Base-by-base conservation (phyloP, 2,888 invertebrate genomes). In the Hypolimnas misippus region DNA sequence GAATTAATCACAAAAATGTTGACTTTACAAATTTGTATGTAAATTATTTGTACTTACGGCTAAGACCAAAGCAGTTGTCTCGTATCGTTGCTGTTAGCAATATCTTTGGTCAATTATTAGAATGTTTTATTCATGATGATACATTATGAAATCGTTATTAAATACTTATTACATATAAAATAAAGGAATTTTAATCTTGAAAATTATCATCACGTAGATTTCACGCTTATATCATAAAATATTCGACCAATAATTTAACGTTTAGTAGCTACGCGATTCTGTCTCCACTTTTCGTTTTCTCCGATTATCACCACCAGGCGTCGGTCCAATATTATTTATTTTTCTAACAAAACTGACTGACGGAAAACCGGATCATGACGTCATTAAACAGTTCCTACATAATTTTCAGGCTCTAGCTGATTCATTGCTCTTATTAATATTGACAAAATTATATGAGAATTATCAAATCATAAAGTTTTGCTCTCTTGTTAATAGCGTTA, bases 71-170 rank as follows among this genome's bases (percentile, higher is more conserved):
- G 88, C 82, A 77, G 79, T 86, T 83, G 78, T 86, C 79, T 73
- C 82, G 77, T 83, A 83, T 81, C 82, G 81, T 89, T 87, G 89
- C 86, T 84, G 79, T 81, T 88, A 86, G 89, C 89, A 87, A 89
- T 86, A 89, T 74, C 84, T 91, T 91, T 90, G 89, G 92, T 92
- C 91, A 91, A 92, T 92, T 92, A 92, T 84, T 90, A 91, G 88
- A 83, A 82, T 74, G 83, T 85, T 89, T 84, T 82, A 86, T 82
- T 83, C 75, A 79, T 77, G 81, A 80, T 83, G 79, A 84, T 84
- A 83, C 78, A 62, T 79, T 78, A 82, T 82, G 75, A 74, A 84
- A 80, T 81, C 82, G 80, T 84, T 84, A 83, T 79, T 82, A 77
- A 83, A 81, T 82, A 77, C 59, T 63, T 69, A 64, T 79, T 74